Evolutionary conservation across 2,888 invertebrate genomes (phyloP), one percentile per base, ranked within the genome.

Genomic region (Emesis furor): DNA sequence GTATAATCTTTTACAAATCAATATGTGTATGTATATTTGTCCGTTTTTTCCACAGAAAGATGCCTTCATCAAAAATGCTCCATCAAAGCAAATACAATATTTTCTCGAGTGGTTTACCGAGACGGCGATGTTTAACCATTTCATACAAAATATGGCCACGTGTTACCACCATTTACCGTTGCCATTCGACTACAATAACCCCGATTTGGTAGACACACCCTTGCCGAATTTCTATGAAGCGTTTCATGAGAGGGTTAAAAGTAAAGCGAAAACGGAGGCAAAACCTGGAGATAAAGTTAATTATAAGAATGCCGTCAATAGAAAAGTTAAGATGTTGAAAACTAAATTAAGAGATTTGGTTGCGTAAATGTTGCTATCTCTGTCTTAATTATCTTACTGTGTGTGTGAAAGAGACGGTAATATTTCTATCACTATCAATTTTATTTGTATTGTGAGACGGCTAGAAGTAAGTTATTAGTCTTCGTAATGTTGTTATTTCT

Each of bases 81-180:
- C 97, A 0, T 97, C 98, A 0, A 98, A 98, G 92, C 97, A 98
- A 72, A 97, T 98, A 55, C 97, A 98, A 86, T 97, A 98, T 89
- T 98, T 99, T 93, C 95, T 99, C 0, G 98, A 98, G 88, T 99
- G 99, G 99, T 99, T 99, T 94, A 98, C 98, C 0, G 98, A 99
- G 92, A 99, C 99, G 0, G 98, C 98, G 1, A 98, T 99, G 98
- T 99, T 99, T 93, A 97, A 98, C 84, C 97, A 98, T 73, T 99
- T 98, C 93, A 96, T 98, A 76, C 97, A 98, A 87, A 97, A 97
- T 91, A 95, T 96, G 95, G 93, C 94, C 0, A 87, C 89, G 0
- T 81, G 91, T 24, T 91, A 90, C 83, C 86, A 89, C 32, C 88
- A 88, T 46, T 85, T 87, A 3, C 89, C 89, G 14, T 76, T 83